These are phyloP conservation scores for Umimayanthus kanabou DNA, from an alignment of 92 coral and sea anemone species.

Conservation along the genomic window DNA sequence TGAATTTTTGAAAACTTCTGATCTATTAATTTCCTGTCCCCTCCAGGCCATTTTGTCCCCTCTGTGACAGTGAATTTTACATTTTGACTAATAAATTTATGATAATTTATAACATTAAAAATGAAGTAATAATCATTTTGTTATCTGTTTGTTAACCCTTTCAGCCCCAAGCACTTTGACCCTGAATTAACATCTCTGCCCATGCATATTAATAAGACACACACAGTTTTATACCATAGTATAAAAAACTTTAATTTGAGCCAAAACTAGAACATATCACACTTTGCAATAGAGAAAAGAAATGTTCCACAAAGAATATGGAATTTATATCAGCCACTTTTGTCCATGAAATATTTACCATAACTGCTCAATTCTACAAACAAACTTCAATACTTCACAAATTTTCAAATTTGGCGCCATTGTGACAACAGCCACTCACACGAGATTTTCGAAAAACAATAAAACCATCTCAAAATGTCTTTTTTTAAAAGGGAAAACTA, in stretches of 20 bases:
- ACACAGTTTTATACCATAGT: background rate
- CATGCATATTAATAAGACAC: background rate
- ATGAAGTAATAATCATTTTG: no score
- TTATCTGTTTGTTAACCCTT: no score
- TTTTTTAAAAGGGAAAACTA: background rate
- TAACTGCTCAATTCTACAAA: background rate
- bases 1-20: no score
- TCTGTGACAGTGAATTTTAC: no score
- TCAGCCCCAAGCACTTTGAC: background rate
- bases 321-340: background rate
- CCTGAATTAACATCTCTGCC: conserved; percentile 4
- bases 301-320: conserved; percentile 9
- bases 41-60: no score
- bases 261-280: background rate
- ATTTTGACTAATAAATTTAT: no score
- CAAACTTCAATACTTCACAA: background rate
- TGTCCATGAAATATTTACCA: no score
- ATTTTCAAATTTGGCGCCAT: conserved; percentile 24
- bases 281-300: conserved; percentile 12
- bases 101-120: no score
- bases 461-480: background rate
- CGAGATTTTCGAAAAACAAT: background rate
- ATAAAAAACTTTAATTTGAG: conserved; percentile 12
- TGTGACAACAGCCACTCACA: conserved; percentile 19
- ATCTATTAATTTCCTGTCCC: no score